Evolutionary conservation across 2,113 vertebrate genomes (phyloP), one percentile per base, ranked within the genome.

Genomic region (Cyanoliseus patagonus): DNA sequence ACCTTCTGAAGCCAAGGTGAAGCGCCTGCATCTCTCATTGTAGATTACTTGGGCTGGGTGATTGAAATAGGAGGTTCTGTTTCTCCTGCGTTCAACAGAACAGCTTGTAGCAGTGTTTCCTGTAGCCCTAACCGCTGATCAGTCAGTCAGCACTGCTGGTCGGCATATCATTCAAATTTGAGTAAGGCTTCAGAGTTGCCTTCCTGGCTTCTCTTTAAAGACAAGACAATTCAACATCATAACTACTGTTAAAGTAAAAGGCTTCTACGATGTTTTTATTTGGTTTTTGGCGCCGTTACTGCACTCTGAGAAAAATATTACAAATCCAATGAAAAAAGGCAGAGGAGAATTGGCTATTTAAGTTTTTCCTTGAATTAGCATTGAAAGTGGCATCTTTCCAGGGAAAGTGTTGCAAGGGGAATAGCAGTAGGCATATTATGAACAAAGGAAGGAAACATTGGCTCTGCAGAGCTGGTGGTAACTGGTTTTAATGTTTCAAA

Each of bases 321-420:
- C 77, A 73, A 92, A 92, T 67, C n/a, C 84, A 91, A 3, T 74
- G 81, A 64, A 87, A 86, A 86, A 79, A 92, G 49, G 83, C 88
- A 95, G 76, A 79, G 46, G 91, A 96, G 84, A 97, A 94, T 91
- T 85, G 74, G 46, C 49, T 91, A 17, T 85, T 95, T 76, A 7
- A 72, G 52, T 78, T 90, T 94, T 96, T 59, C 53, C 86, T 90
- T 94, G 92, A 95, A 90, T 95, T 97, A 92, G 74, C 83, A 3
- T 83, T 89, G 77, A 12, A 57, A 94, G 94, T 95, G 95, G 96
- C 95, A 59, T 95, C 70, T 63, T 95, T 96, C 94, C 95, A 94
- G 94, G 72, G 92, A 86, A 96, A 94, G 95, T 86, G 92, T 94
- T 94, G 86, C 90, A 89, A 87, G 86, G 92, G 86, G 96, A 94